Evolutionary conservation across 2,797 vertebrate genomes (phyloP).

Genomic region (Neosilurus hyrtlii): DNA sequence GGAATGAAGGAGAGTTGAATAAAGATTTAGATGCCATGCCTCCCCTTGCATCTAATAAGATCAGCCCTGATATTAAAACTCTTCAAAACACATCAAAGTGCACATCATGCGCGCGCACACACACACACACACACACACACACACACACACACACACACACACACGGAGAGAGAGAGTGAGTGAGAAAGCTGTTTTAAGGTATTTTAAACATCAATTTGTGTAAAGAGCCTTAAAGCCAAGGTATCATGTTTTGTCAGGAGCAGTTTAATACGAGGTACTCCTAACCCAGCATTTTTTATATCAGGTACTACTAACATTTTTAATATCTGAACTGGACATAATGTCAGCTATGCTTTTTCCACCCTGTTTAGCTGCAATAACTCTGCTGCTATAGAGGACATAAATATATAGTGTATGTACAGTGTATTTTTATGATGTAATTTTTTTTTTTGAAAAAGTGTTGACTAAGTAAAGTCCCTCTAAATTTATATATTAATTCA

Average conservation of each 20-base stretch:
- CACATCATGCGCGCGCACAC: conserved; percentile 19
- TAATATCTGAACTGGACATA: conserved; percentile 8
- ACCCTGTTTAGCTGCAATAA: not conserved
- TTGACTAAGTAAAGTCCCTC: conserved; percentile 16
- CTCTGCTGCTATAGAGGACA: not conserved
- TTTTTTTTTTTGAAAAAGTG: not conserved
- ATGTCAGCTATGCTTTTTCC: conserved; percentile 8
- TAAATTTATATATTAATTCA: conserved; percentile 22
- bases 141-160: too few relatives aligned
- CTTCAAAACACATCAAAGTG: conserved; percentile 40
- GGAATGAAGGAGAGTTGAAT: conserved; percentile 39
- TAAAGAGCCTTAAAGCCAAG: not conserved
- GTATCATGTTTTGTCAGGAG: conserved; percentile 33
- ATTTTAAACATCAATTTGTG: conserved; percentile 28
- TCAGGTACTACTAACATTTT: conserved; percentile 9
- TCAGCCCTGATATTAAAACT: conserved; percentile 50
- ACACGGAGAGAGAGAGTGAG: too few relatives aligned
- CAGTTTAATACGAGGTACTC: conserved; percentile 34
- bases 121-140: too few relatives aligned
- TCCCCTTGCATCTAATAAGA: conserved; percentile 50
- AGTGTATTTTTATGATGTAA: too few relatives aligned
- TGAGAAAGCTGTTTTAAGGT: not conserved
- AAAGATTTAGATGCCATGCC: conserved; percentile 48
- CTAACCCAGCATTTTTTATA: conserved; percentile 18
- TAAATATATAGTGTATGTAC: not conserved